phyloP scores from a whole-genome alignment of 2,888 invertebrate genomes.

The Theretra japonica region DNA sequence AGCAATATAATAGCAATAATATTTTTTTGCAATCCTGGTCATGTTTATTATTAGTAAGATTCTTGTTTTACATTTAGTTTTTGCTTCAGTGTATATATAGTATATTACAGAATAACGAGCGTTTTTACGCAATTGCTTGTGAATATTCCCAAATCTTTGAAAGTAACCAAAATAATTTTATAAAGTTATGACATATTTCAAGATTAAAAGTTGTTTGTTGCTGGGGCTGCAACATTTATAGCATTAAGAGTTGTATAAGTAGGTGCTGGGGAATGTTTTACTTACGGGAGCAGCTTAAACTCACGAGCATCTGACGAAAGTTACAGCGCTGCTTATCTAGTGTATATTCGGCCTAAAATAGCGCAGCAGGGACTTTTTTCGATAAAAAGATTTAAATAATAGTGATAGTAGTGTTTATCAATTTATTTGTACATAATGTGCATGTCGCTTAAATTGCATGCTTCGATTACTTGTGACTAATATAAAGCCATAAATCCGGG shows the following conservation, averaged over 20 bases:
- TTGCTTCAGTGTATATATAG: too few species aligned
- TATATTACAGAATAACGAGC: too few species aligned
- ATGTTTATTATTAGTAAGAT: too few species aligned
- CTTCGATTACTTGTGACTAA: not conserved
- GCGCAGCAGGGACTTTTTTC: constrained; percentile 13
- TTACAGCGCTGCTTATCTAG: not conserved
- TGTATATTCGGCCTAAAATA: not conserved
- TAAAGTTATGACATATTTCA: not conserved
- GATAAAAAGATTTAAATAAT: constrained; percentile 13
- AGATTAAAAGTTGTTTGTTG: not conserved
- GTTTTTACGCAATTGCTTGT: not conserved
- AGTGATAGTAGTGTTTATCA: not conserved
- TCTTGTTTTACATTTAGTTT: too few species aligned
- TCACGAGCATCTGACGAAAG: not conserved
- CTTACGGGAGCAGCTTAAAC: not conserved
- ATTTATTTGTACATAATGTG: not conserved
- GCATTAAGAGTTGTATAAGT: not conserved
- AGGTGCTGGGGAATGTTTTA: not conserved
- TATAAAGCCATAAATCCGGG: not conserved
- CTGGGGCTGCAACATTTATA: not conserved
- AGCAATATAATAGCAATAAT: too few species aligned
- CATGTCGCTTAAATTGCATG: not conserved
- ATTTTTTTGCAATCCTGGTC: too few species aligned
- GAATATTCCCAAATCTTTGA: not conserved
- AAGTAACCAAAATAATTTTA: not conserved